Base-by-base conservation (phyloP, 1,140 invertebrate genomes). In the Campoletis sonorensis region DNA sequence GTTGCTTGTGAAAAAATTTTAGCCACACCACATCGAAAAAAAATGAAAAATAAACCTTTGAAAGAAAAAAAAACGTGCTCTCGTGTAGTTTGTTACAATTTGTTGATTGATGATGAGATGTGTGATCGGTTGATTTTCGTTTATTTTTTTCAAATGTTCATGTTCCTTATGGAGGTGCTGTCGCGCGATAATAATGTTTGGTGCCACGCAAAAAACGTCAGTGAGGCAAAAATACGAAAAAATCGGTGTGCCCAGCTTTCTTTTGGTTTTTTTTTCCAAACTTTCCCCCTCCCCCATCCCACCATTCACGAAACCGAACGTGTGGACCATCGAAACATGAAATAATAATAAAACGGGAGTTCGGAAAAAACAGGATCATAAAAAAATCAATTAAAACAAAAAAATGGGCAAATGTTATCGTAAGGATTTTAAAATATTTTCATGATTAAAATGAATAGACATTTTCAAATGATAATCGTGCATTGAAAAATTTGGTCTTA, bases 1-100 rank as follows among this genome's bases (percentile, higher is more conserved):
- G n/a, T 84, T 84, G 82, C 82, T 84, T 79, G 86, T 77, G 81
- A 88, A 88, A 88, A 88, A 89, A 89, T 86, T 87, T 85, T 91
- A 91, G 91, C 88, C 89, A 92, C 90, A 91, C 91, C 90, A 92
- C 90, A 92, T 91, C 86, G 87, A 91, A 86, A 88, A 87, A 45
- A 45, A 45, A 45, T 45, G 8, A 45, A 45, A 3, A 82, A 82
- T 83, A 45, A 45, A 45, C 5, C 40, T 45, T 45, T 10, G 40
- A 45, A 33, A 45, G 13, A 45, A 45, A 45, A 45, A 45, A 45
- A 45, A 45, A 45, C 86, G 90, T 91, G 90, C 90, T 91, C 81
- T 85, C 85, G 87, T 89, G 86, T 87, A 76, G 86, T 85, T 83
- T 71, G 37, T 81, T 85, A 82, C 64, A 64, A 23, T 81, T 75